Conservation (phyloP, 1,140 invertebrate genomes). For the Berghia stephanieae region DNA sequence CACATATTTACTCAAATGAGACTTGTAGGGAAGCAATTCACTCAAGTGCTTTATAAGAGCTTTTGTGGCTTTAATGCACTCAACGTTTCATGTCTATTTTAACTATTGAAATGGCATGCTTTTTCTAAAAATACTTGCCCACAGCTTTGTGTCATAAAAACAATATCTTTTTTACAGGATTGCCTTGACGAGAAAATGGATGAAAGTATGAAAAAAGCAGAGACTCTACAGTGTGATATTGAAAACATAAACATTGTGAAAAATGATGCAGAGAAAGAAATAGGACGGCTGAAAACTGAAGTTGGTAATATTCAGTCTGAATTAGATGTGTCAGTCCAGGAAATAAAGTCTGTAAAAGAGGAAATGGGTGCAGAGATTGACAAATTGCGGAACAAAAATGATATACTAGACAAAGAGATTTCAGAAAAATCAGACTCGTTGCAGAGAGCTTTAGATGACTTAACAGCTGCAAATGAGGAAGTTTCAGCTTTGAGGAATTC, state of each 20-base stretch:
- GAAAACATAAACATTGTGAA: not conserved
- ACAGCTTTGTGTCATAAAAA: too few species aligned
- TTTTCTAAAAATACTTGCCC: too few species aligned
- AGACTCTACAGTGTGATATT: not conserved
- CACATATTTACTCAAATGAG: too few species aligned
- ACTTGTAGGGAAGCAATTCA: too few species aligned
- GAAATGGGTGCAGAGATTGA: slow-evolving; percentile 1
- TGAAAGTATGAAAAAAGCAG: too few species aligned
- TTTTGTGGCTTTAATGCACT: too few species aligned
- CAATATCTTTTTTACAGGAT: too few species aligned
- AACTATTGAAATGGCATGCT: too few species aligned
- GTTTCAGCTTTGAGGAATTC: slow-evolving; percentile 14
- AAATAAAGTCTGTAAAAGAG: slow-evolving; percentile 19
- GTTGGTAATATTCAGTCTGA: slow-evolving; percentile 12
- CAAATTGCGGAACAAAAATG: not conserved
- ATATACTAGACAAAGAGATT: not conserved
- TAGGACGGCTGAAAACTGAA: slow-evolving; percentile 7
- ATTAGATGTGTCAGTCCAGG: not conserved
- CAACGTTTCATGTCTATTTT: too few species aligned
- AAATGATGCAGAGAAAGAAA: not conserved
- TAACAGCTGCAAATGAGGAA: not conserved
- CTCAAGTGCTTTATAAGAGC: too few species aligned
- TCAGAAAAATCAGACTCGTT: slow-evolving; percentile 29
- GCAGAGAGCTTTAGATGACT: not conserved
- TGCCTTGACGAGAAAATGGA: too few species aligned